These are phyloP conservation scores for Amazona ochrocephala DNA, from an alignment of 2,797 vertebrate genomes.

Conservation along the genomic window DNA sequence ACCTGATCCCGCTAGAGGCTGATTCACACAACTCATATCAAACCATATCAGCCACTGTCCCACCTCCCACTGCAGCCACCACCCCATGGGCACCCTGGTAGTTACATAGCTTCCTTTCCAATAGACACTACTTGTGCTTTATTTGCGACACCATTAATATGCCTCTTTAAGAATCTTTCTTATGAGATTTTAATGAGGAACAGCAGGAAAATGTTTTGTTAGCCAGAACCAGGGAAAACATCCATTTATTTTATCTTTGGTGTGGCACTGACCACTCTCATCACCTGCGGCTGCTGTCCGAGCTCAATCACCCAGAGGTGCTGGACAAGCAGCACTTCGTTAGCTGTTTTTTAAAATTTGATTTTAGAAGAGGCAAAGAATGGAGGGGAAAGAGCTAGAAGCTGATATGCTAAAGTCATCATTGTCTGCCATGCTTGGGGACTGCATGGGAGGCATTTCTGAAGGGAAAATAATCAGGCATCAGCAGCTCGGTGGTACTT, in stretches of 20 bases:
- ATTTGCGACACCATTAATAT: background rate
- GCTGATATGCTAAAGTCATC: background rate
- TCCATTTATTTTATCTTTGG: background rate
- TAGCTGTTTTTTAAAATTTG: background rate
- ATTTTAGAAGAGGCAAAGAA: background rate
- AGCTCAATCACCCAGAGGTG: background rate
- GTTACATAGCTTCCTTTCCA: background rate
- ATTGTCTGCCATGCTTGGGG: background rate
- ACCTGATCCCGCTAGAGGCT: background rate
- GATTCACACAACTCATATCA: background rate
- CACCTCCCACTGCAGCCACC: background rate
- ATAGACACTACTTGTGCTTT: background rate
- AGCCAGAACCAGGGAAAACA: background rate
- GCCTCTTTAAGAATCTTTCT: background rate
- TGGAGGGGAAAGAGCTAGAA: background rate
- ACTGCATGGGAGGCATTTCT: background rate
- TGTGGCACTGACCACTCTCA: background rate
- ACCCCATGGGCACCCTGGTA: accelerated
- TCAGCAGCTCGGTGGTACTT: background rate
- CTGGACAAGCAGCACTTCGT: background rate
- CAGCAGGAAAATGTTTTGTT: background rate
- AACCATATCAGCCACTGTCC: background rate
- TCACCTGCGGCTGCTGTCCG: background rate
- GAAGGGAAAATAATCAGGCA: background rate
- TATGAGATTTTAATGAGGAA: background rate